phyloP scores from a whole-genome alignment of 2,888 invertebrate genomes.

The Brachypterus glaber region DNA sequence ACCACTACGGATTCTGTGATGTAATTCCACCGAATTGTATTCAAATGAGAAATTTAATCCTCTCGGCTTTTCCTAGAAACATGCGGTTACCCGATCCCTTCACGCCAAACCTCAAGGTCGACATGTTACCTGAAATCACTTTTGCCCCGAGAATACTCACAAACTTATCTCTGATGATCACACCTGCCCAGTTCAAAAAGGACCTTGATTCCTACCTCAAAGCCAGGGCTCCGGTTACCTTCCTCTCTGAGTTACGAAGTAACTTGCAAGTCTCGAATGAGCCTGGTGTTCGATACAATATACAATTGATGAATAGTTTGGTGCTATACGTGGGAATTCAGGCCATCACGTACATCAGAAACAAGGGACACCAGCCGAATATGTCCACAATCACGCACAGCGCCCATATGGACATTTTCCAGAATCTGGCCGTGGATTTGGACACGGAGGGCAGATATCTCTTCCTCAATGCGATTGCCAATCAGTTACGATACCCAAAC shows the following conservation, averaged over 20 bases:
- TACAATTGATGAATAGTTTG: slow-evolving; percentile 92
- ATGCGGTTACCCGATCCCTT: slow-evolving; percentile 99
- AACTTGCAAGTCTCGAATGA: slow-evolving; percentile 83
- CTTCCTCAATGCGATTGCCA: slow-evolving; percentile 97
- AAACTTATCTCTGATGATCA: slow-evolving; percentile 79
- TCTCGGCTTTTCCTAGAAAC: slow-evolving; percentile 95
- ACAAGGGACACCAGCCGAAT: slow-evolving; percentile 85
- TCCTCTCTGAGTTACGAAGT: slow-evolving; percentile 83
- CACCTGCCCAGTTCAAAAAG: slow-evolving; percentile 82
- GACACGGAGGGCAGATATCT: slow-evolving; percentile 94
- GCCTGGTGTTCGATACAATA: slow-evolving; percentile 83
- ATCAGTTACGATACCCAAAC: slow-evolving; percentile 97
- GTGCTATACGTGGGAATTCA: slow-evolving; percentile 97
- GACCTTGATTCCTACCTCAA: slow-evolving; percentile 95
- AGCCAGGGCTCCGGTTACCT: slow-evolving; percentile 88
- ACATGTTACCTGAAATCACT: slow-evolving; percentile 80
- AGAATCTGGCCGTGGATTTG: slow-evolving; percentile 94
- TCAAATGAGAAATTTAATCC: slow-evolving; percentile 94
- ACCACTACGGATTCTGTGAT: slow-evolving; percentile 98
- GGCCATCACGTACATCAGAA: slow-evolving; percentile 85
- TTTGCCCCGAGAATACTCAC: slow-evolving; percentile 82
- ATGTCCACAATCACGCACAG: slow-evolving; percentile 98
- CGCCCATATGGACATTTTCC: slow-evolving; percentile 99
- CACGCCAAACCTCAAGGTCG: slow-evolving; percentile 92
- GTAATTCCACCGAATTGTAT: slow-evolving; percentile 99